A percentile compares a stretch with the other conserved stretches of the same genome.
Evolutionary conservation across 2,797 vertebrate genomes (phyloP).

Genomic region (Notolabrus celidotus): DNA sequence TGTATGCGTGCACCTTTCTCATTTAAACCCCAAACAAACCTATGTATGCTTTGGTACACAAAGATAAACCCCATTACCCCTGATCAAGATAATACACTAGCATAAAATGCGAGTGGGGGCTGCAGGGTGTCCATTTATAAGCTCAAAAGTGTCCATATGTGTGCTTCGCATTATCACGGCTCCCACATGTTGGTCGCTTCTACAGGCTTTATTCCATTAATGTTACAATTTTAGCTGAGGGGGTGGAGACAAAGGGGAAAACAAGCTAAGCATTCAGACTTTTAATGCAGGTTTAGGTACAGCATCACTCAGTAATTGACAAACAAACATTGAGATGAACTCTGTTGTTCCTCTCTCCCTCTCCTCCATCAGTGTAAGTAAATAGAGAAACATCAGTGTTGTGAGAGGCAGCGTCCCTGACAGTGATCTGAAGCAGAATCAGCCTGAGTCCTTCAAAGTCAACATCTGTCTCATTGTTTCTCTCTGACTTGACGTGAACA

Average conservation of each 20-base stretch:
- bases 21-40: no score
- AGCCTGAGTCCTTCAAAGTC: constrained; percentile 11
- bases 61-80: no score
- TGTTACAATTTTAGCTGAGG: no score
- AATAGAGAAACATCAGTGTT: not conserved
- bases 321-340: not conserved
- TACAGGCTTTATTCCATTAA: no score
- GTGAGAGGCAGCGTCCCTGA: not conserved
- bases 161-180: no score
- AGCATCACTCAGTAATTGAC: not conserved
- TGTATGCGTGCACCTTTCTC: no score
- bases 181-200: no score
- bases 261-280: not conserved
- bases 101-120: no score
- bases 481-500: constrained; percentile 63
- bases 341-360: not conserved
- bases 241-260: not conserved
- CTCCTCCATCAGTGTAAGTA: not conserved
- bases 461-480: constrained; percentile 32
- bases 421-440: constrained; percentile 2
- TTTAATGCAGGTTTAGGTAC: not conserved
- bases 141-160: no score
- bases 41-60: no score
- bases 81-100: no score
- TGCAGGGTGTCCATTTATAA: no score